Base-by-base conservation (phyloP, 2,888 invertebrate species). In the Platycnemis pennipes region DNA sequence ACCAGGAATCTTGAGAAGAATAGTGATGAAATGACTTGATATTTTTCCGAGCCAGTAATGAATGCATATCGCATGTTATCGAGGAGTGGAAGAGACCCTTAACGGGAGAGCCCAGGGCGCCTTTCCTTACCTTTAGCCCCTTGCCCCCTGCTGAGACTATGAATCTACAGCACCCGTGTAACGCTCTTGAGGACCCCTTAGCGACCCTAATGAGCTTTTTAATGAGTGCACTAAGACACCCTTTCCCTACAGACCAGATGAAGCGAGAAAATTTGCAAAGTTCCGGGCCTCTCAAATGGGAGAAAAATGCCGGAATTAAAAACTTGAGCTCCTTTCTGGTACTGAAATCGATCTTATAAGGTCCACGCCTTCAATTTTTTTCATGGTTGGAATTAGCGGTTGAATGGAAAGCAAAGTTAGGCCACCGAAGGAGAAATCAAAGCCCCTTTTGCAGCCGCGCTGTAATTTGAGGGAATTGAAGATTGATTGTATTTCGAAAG, bases 181-280 rank as follows among this genome's bases (percentile, higher is more conserved):
- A 77, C 37, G 37, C 13, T 37, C 77, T 77, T 37, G 26, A 37
- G 37, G 31, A 13, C 7, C 11, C 77, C 37, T 22, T 77, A 31
- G 77, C 37, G 77, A 77, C 77, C 77, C 37, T 77, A 77, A 77
- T 77, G 37, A 77, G 37, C 77, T 77, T 77, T 77, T 77, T 77
- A 77, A 77, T 37, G 31, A 77, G 77, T 77, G 31, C 8, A 37
- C 77, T 77, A 77, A 11, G 31, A 77, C 77, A 31, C 77, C 77
- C 2, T 11, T 26, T 77, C 37, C n/a, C 2, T 37, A 8, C 77
- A 37, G 8, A 26, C 13, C 37, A 13, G 7, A 77, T 77, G 77
- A 37, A 77, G 77, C 77, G 26, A 77, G 63, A 16, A 5, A 37
- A 37, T 37, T 77, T 37, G 31, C 77, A 2, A 77, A 31, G 37